These are phyloP conservation scores for Eumerus sabulonum DNA, from an alignment of 2,888 invertebrate genomes.

Conservation along the genomic window DNA sequence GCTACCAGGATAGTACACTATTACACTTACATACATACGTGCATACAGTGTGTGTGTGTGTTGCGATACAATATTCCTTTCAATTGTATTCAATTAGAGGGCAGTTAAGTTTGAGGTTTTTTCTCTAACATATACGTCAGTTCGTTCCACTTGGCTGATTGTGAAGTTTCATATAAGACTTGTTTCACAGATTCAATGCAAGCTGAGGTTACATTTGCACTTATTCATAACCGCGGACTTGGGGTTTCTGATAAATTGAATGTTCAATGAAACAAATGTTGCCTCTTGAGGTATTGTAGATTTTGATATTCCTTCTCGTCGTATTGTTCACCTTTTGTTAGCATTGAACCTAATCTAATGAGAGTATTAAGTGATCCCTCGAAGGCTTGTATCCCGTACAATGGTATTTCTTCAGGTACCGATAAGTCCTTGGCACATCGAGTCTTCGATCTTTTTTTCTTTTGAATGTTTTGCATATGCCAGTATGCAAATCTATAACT, in stretches of 20 bases:
- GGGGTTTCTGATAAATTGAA: constrained; percentile 53
- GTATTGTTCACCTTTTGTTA: constrained; percentile 39
- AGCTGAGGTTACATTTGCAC: constrained; percentile 22
- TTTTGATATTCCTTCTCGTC: constrained; percentile 42
- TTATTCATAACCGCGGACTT: constrained; percentile 56
- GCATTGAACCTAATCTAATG: constrained; percentile 31
- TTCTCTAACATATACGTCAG: constrained; percentile 23
- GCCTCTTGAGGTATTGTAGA: constrained; percentile 17
- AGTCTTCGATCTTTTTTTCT: constrained; percentile 23
- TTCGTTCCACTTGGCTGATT: constrained; percentile 55
- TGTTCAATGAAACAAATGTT: constrained; percentile 51
- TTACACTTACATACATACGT: not conserved
- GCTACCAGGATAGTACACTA: constrained; percentile 29
- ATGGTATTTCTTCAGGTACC: constrained; percentile 42
- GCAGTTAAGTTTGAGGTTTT: constrained; percentile 64
- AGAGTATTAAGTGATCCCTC: constrained; percentile 64
- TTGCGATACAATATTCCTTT: constrained; percentile 52
- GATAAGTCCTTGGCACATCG: constrained; percentile 53
- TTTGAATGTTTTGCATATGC: too few species aligned
- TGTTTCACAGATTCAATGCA: constrained; percentile 20
- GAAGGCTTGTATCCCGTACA: constrained; percentile 38
- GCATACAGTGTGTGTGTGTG: not conserved
- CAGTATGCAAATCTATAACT: constrained; percentile 56
- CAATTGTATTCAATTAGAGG: constrained; percentile 64
- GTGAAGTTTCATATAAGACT: constrained; percentile 25